phyloP scores from a whole-genome alignment of 92 coral and sea anemone species.

The Chrysogorgia sp. region DNA sequence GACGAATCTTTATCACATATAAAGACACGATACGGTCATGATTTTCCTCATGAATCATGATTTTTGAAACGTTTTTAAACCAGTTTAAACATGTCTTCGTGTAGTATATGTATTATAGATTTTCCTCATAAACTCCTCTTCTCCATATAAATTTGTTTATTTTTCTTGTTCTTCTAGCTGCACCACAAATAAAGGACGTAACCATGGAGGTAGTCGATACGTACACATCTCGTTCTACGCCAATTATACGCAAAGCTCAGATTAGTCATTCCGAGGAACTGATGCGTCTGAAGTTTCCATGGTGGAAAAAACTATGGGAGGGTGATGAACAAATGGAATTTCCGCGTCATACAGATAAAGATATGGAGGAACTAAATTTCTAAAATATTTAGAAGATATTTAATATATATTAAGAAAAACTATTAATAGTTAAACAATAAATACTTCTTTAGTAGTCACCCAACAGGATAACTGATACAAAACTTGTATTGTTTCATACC shows the following conservation, averaged over 20 bases:
- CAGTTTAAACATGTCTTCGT: neutral
- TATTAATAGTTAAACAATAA: neutral
- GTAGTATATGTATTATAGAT: neutral
- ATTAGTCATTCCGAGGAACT: conserved; percentile 79
- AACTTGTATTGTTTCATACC: too few species aligned
- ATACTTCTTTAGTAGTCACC: too few species aligned
- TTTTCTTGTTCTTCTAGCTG: conserved; percentile 56
- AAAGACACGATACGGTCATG: too few species aligned
- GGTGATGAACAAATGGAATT: conserved; percentile 49
- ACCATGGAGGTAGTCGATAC: conserved; percentile 62
- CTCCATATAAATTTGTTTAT: conserved; percentile 6
- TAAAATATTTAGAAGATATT: neutral
- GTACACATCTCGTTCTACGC: conserved; percentile 81
- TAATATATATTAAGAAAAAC: neutral
- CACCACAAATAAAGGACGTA: conserved; percentile 76
- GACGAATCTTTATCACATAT: too few species aligned
- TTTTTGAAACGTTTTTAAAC: too few species aligned
- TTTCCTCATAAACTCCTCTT: neutral
- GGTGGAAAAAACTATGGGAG: conserved; percentile 98
- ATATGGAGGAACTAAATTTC: conserved; percentile 59
- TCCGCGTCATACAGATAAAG: conserved; percentile 17
- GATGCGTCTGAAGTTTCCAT: conserved; percentile 70
- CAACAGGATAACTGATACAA: too few species aligned
- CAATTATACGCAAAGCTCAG: conserved; percentile 90
- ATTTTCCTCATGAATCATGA: too few species aligned